Base-by-base conservation (phyloP, 1,140 invertebrate species). In the Pteromalus puparum region DNA sequence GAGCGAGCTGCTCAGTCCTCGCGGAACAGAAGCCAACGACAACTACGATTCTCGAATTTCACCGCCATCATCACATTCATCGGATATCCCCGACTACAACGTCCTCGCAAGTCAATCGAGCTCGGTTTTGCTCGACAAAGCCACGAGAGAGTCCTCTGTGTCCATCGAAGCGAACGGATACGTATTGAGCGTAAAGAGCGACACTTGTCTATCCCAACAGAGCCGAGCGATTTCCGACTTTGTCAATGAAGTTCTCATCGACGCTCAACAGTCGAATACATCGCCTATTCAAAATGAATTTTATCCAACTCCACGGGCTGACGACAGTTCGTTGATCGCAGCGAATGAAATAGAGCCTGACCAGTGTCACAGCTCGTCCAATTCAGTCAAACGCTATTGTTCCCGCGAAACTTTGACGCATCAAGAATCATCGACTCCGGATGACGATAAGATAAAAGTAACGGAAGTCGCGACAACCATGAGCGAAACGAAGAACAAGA, bases 1-100 rank as follows among this genome's bases (percentile, higher is more conserved):
- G 3, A 77, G 18, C 9, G 84, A 85, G 38, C 13, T 81, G 9
- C 28, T 28, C 7, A 84, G 77, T 46, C 68, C 77, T 9, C 70
- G 53, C 12, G 77, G 0, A 26, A n/a, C 30, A 12, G 15, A 13
- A 4, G 12, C 26, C 21, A 38, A 42, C 3, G n/a, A 65, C 18
- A 46, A 30, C 18, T 28, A 34, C 30, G 30, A 30, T 15, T 42
- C 61, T 28, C 13, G 26, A 30, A 68, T 30, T 30, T 79, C 75
- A 4, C 26, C 12, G 15, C 13, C 38, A 42, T 42, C 38, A 42
- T 42, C 38, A 42, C 38, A 42, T 15, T 38, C 67, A 3, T 10
- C 67, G 0, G 53, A 26, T 42, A 42, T 70, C 15, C 24, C 24
- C 24, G 26, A 65, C 34, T 68, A 24, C 30, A 15, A 61, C 26